These are phyloP conservation scores for Anableps anableps DNA, from an alignment of 2,797 vertebrate species.

Conservation along the genomic window DNA sequence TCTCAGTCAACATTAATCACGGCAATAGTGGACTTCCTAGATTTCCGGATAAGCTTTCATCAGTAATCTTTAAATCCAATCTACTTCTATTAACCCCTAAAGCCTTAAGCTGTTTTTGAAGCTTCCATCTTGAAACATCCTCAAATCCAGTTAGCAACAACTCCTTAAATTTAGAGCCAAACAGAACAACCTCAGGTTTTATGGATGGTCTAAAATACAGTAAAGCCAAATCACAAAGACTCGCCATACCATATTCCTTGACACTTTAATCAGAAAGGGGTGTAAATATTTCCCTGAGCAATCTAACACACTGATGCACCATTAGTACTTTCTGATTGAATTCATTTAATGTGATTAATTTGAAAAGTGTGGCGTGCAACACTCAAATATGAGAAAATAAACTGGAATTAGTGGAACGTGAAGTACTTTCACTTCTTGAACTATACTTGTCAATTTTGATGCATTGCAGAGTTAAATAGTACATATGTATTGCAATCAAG, in stretches of 20 bases:
- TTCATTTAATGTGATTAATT: neutral
- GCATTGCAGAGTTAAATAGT: neutral
- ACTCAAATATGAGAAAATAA: neutral
- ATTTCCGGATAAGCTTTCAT: constrained; percentile 50
- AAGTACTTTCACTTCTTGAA: neutral
- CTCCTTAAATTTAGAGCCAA: neutral
- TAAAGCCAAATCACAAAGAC: neutral
- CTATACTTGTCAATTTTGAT: neutral
- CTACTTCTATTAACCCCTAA: constrained; percentile 49
- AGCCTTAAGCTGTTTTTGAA: constrained; percentile 18
- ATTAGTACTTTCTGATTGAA: neutral
- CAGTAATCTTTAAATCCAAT: constrained; percentile 57
- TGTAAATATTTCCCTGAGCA: neutral
- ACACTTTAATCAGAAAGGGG: neutral
- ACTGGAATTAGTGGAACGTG: neutral
- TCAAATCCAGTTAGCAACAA: constrained; percentile 16
- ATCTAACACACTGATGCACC: neutral
- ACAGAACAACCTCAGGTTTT: neutral
- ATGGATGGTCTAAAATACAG: neutral
- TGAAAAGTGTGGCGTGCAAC: neutral
- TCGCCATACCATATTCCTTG: neutral
- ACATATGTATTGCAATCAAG: neutral
- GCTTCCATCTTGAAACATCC: constrained; percentile 13
- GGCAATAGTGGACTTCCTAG: constrained; percentile 27
- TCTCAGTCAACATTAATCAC: constrained; percentile 31